Base-by-base conservation (phyloP, 2,888 invertebrate species). In the Latheticus oryzae region DNA sequence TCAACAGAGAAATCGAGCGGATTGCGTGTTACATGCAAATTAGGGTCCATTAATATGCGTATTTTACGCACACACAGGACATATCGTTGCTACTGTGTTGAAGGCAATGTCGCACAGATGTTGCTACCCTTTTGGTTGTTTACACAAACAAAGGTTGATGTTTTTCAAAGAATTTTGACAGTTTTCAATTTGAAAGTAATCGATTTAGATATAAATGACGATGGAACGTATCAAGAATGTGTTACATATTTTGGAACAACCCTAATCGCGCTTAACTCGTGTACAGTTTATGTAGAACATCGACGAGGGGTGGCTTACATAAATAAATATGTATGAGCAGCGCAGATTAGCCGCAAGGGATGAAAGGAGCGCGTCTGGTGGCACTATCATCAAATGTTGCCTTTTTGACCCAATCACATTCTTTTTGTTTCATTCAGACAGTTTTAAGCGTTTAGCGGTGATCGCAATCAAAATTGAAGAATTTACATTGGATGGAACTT, bases 1-100 rank as follows among this genome's bases (percentile, higher is more conserved):
- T 77, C 60, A 71, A 66, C 65, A 70, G 65, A 65, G 53, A 64
- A 63, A 62, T 65, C 59, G 58, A 65, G 63, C 71, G 70, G 72
- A 75, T 76, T 73, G 75, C 76, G 76, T 77, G 77, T 76, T 74
- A 77, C 76, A 78, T 77, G 78, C 78, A 78, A 78, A 78, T 78
- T 75, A 77, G 74, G 63, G 60, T 61, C 62, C 75, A 78, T 78
- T 77, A 78, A 76, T 77, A 77, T 77, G 75, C 77, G 75, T 72
- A 74, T 73, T 76, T 75, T 72, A 72, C 73, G 72, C 73, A 68
- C 73, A 73, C 73, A 70, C 72, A 70, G n/a, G n/a, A n/a, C n/a
- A n/a, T n/a, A n/a, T n/a, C n/a, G n/a, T n/a, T n/a, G n/a, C n/a
- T 68, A 68, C 70, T 64, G 68, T 65, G 67, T 67, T 65, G 62